Percentiles rank a stretch among this genome's conserved stretches.
These are phyloP conservation scores for Ormia ochracea DNA, from an alignment of 2,888 invertebrate genomes.

Conservation along the genomic window DNA sequence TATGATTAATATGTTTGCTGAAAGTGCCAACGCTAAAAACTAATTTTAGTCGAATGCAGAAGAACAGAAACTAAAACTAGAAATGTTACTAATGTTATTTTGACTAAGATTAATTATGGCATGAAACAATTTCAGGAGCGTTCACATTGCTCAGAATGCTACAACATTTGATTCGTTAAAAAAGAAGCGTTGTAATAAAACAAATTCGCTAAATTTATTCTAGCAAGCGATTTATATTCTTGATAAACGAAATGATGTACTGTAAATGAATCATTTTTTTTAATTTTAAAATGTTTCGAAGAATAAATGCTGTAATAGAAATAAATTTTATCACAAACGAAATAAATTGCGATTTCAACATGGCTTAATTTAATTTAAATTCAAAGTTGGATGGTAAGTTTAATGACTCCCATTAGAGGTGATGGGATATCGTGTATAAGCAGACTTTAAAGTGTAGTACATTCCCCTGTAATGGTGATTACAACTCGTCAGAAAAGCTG, in stretches of 20 bases:
- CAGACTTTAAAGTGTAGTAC: neutral
- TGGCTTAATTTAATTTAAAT: slow-evolving; percentile 32
- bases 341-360: neutral
- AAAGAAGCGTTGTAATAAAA: slow-evolving; percentile 4
- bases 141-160: neutral
- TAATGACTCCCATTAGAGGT: neutral
- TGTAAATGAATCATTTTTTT: slow-evolving; percentile 3
- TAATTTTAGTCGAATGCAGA: slow-evolving; percentile 22
- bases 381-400: neutral
- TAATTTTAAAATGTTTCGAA: slow-evolving; percentile 2
- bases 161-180: slow-evolving; percentile 3
- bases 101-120: slow-evolving; percentile 49
- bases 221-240: neutral
- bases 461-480: neutral
- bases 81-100: slow-evolving; percentile 26
- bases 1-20: slow-evolving; percentile 37
- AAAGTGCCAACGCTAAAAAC: slow-evolving; percentile 40
- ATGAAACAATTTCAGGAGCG: slow-evolving; percentile 30
- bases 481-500: neutral
- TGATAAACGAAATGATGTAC: neutral
- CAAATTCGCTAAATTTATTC: slow-evolving; percentile 20
- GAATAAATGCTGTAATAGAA: neutral
- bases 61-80: neutral
- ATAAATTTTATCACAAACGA: neutral
- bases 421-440: neutral